Evolutionary conservation across 2,888 invertebrate species (phyloP), one percentile per base, ranked within the genome.

Genomic region (Apomyelois bistriatella): DNA sequence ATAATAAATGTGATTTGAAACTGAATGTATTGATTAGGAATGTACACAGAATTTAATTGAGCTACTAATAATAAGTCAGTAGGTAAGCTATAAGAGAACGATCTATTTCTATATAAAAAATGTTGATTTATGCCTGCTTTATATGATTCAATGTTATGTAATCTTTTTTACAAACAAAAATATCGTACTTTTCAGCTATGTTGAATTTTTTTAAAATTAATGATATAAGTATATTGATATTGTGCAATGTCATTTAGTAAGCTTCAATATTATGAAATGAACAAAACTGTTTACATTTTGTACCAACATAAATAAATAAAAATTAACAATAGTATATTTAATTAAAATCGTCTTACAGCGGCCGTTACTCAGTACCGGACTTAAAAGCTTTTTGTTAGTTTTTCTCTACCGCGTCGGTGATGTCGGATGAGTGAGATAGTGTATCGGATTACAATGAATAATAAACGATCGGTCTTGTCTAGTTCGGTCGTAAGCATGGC

Each of bases 371-470:
- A 36, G 37, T 47, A 48, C 35, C 28, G 40, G 48, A 53, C 55
- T 63, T 63, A 68, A 72, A 75, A 71, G 67, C 70, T 68, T 72
- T 73, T 58, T 61, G 64, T 58, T 60, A 65, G 66, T 70, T 68
- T 64, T 66, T 70, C 65, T 65, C 65, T 60, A 63, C 60, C 67
- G 64, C 61, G 65, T 69, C 70, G 64, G 62, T 64, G 70, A 70
- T 72, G 72, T 71, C 66, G 67, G 62, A 63, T 68, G 60, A 64
- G 62, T 54, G 64, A 71, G 72, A 72, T 74, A 78, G 76, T 74
- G 70, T 83, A 80, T 85, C 76, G 71, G 74, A 78, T 85, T 82
- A 81, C 82, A 73, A 74, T 82, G 79, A 85, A 84, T 85, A 79
- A 80, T 76, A 76, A 81, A 82, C 70, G 71, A 72, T 71, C 66